A percentile compares a stretch with the other conserved stretches of the same genome.
Conservation (phyloP, 2,113 vertebrate genomes). For the Rhizomys pruinosus region DNA sequence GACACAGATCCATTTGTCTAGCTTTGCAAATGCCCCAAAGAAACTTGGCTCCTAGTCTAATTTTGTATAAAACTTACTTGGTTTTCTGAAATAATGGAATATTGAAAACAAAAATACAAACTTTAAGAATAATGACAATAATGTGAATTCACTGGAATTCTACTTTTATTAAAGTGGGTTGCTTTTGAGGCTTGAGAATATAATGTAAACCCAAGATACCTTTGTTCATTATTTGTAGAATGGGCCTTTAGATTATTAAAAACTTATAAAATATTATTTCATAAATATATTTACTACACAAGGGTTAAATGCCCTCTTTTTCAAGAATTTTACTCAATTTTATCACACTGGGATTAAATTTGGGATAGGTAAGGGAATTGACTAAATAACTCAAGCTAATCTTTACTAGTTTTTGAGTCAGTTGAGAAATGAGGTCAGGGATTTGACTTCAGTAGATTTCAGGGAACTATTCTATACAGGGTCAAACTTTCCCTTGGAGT, state of each 20-base stretch:
- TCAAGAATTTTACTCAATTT: constrained; percentile 40
- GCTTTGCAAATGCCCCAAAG: constrained; percentile 49
- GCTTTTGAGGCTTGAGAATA: constrained; percentile 25
- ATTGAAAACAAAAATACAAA: constrained; percentile 8
- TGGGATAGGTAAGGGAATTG: neutral
- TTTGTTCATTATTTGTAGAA: constrained; percentile 54
- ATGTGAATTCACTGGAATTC: constrained; percentile 10
- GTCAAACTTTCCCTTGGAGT: neutral
- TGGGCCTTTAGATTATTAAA: constrained; percentile 43
- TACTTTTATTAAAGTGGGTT: constrained; percentile 50
- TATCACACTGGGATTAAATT: neutral
- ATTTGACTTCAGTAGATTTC: neutral
- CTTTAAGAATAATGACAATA: constrained; percentile 40
- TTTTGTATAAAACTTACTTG: constrained; percentile 57
- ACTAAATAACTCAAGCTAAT: neutral
- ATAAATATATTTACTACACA: constrained; percentile 25
- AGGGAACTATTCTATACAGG: neutral
- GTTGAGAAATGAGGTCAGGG: constrained; percentile 24
- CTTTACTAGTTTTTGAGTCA: constrained; percentile 30
- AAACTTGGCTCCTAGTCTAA: constrained; percentile 21
- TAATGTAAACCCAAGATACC: neutral
- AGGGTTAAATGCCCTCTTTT: constrained; percentile 4
- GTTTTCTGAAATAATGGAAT: constrained; percentile 65
- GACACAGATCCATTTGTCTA: constrained; percentile 59
- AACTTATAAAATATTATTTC: constrained; percentile 45